These are phyloP conservation scores for Rhamnusium bicolor DNA, from an alignment of 2,888 invertebrate genomes.

Conservation along the genomic window DNA sequence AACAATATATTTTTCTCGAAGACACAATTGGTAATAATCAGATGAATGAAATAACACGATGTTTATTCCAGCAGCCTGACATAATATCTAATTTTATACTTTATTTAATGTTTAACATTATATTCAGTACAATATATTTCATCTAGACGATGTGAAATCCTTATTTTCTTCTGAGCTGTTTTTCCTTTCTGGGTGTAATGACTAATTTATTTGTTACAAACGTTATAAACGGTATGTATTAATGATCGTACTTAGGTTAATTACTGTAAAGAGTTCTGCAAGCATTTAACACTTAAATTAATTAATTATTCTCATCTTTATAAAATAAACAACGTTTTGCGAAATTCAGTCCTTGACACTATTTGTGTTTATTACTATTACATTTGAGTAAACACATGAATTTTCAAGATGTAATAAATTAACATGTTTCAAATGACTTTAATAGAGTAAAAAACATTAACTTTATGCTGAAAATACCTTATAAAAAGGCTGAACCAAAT, in stretches of 20 bases:
- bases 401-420: too few relatives aligned
- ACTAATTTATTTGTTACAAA: background rate
- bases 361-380: too few relatives aligned
- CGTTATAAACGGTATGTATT: background rate
- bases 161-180: background rate
- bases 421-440: too few relatives aligned
- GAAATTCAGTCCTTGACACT: background rate
- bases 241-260: background rate
- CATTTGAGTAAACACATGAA: too few relatives aligned
- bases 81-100: too few relatives aligned
- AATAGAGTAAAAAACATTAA: too few relatives aligned
- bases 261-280: background rate
- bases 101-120: background rate
- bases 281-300: background rate
- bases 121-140: background rate
- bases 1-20: too few relatives aligned
- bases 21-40: too few relatives aligned
- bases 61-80: too few relatives aligned
- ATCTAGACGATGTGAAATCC: background rate
- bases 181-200: background rate
- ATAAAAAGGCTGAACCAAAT: too few relatives aligned
- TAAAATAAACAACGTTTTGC: background rate
- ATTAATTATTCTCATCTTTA: background rate
- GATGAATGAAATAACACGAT: too few relatives aligned
- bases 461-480: too few relatives aligned